Evolutionary conservation across 2,797 vertebrate species (phyloP), one percentile per base, ranked within the genome.

Genomic region (Nyctalus aviator): DNA sequence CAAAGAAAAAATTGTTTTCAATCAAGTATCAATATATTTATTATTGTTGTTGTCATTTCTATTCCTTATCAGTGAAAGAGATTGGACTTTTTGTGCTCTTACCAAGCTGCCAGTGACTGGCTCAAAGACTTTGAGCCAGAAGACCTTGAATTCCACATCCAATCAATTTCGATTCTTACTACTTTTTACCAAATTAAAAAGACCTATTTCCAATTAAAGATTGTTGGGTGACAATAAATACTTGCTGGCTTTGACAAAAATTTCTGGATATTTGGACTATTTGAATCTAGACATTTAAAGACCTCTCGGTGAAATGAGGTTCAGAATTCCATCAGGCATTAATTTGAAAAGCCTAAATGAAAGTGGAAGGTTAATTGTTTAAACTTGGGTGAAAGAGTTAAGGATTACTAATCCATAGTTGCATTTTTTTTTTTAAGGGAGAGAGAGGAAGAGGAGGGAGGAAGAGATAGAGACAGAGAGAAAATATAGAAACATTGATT

Each of bases 341-440:
- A 90, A 91, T 57, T 6, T 95, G 25, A 59, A 57, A 87, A 87
- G n/a, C 32, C 69, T 44, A 97, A 93, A 95, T 30, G 6, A 95
- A 86, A 84, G 46, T 32, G 25, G 90, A 90, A 66, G 15, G 8
- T 46, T 30, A 35, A 79, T 21, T 66, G 3, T 84, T 90, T 75
- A 44, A 93, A 66, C 20, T 46, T 77, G 15, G 5, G 41, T 88
- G 8, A 69, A 37, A 44, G 6, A 57, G 76, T 90, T 81, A 84
- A 81, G 62, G 10, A 88, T 88, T 78, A 50, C 46, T 76, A 73
- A 95, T 23, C 48, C 37, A 89, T 30, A 64, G 6, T 72, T 75
- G 23, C 9, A 46, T 75, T n/a, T 75, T 30, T n/a, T 75, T 30
- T 75, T 48, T 75, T 48, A 27, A 75, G 46, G 48, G 41, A 30